phyloP scores from a whole-genome alignment of 2,113 vertebrate genomes.

The Mirza zaza region DNA sequence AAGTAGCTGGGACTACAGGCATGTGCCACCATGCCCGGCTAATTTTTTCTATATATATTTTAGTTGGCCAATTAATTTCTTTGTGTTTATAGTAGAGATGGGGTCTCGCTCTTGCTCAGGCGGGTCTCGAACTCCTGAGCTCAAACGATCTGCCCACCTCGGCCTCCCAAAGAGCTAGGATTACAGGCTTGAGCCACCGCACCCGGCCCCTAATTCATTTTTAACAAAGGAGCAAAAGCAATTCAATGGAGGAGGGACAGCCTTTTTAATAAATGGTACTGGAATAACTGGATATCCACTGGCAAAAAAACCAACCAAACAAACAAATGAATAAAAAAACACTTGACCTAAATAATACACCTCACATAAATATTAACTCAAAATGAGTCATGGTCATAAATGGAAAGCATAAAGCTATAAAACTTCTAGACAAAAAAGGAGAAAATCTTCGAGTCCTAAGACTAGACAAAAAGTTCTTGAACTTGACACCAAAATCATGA shows the following conservation, averaged over 20 bases:
- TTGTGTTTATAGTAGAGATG: too few species aligned
- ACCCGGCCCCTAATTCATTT: slow-evolving; percentile 31
- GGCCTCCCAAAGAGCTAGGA: too few species aligned
- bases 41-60: too few species aligned
- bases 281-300: not conserved
- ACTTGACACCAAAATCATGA: not conserved
- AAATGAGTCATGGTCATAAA: not conserved
- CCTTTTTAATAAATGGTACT: not conserved
- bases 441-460: not conserved
- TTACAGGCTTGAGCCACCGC: too few species aligned
- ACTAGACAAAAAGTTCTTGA: not conserved
- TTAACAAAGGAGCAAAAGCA: slow-evolving; percentile 6
- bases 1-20: too few species aligned
- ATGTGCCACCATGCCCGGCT: too few species aligned
- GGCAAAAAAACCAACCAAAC: not conserved
- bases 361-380: not conserved
- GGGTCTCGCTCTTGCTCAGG: too few species aligned
- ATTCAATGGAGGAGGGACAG: not conserved
- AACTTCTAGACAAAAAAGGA: not conserved
- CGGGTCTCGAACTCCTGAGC: too few species aligned
- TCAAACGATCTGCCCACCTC: too few species aligned
- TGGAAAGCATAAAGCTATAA: slow-evolving; percentile 1
- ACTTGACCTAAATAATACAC: not conserved
- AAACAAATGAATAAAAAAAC: not conserved
- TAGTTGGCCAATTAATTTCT: too few species aligned